Evolutionary conservation across 2,113 vertebrate species (phyloP).

Genomic region (Scolopax mira): DNA sequence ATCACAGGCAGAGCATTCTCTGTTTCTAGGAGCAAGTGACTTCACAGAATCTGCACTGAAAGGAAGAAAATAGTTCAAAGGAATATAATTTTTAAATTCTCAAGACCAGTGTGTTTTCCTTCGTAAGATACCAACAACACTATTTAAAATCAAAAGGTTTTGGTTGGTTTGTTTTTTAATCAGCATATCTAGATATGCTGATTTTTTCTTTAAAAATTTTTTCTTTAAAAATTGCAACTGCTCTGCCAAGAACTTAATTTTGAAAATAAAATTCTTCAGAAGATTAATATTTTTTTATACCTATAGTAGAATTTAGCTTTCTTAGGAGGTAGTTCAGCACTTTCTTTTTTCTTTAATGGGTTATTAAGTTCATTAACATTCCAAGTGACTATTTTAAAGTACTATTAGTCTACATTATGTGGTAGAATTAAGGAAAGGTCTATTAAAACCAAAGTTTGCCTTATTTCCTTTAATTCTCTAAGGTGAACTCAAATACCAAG

Average conservation of each 20-base stretch:
- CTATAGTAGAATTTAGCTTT: not conserved
- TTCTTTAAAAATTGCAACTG: not conserved
- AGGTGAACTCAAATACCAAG: slow-evolving; percentile 1
- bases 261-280: not conserved
- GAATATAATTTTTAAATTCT: not conserved
- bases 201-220: not conserved
- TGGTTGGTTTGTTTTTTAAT: not conserved
- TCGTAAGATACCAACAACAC: not conserved
- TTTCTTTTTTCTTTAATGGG: not conserved
- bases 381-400: not conserved
- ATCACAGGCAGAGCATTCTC: not conserved
- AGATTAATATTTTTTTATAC: not conserved
- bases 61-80: not conserved
- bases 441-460: slow-evolving; percentile 5
- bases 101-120: not conserved
- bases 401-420: not conserved
- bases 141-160: not conserved
- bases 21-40: not conserved
- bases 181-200: not conserved
- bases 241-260: not conserved
- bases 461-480: slow-evolving; percentile 22
- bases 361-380: slow-evolving; percentile 15
- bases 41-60: not conserved
- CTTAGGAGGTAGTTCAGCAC: not conserved
- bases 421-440: not conserved